Conservation (phyloP, 2,888 invertebrate species). For the Byasa hedistus region DNA sequence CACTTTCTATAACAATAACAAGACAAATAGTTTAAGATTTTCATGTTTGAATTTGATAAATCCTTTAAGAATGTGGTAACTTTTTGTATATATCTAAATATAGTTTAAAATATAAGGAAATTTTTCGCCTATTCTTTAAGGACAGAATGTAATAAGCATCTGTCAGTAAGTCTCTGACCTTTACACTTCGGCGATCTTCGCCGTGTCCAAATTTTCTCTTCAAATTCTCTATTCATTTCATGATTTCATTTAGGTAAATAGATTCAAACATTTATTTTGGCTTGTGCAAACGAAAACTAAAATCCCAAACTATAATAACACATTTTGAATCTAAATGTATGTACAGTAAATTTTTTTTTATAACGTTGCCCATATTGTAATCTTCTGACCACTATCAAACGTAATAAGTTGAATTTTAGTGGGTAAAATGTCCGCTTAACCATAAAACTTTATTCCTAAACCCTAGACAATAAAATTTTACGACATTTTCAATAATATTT, state of each 20-base stretch:
- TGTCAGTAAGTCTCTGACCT: neutral
- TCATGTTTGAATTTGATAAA: no score
- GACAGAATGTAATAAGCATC: neutral
- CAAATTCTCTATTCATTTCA: neutral
- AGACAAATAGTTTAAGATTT: no score
- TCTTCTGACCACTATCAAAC: neutral
- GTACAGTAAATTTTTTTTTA: no score
- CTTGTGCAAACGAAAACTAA: no score
- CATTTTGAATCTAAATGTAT: no score
- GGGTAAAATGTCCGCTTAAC: neutral
- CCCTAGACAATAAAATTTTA: conserved; percentile 3
- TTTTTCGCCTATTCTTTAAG: neutral
- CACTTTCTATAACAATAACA: no score
- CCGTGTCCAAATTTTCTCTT: neutral
- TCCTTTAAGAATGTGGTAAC: no score
- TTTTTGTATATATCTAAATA: neutral
- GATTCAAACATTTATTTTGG: no score
- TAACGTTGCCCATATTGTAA: no score
- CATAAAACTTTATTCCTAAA: neutral
- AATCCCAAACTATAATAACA: no score
- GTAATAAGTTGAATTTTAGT: neutral
- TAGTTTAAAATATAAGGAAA: neutral
- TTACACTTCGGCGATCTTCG: neutral
- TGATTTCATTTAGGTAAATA: neutral
- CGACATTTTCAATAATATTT: neutral